These are phyloP conservation scores for Melieria omissa DNA, from an alignment of 2,888 invertebrate genomes.

Conservation along the genomic window DNA sequence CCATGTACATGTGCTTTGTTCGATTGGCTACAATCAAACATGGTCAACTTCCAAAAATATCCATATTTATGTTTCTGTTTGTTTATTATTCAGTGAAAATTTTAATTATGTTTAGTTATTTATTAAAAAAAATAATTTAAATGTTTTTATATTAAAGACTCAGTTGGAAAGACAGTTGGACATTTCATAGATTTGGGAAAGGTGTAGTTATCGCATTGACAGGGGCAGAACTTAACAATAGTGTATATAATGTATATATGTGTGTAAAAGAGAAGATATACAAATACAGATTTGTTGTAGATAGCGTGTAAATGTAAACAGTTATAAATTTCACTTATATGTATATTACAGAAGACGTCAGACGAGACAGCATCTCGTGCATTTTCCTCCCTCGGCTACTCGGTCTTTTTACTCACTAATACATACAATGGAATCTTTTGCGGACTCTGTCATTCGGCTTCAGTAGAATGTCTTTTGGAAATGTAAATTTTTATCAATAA, in stretches of 20 bases:
- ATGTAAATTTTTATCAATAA: background rate
- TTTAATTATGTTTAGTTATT: slow-evolving; percentile 11
- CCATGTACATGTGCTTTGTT: background rate
- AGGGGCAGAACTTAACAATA: background rate
- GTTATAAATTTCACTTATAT: slow-evolving; percentile 9
- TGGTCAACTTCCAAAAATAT: slow-evolving; percentile 18
- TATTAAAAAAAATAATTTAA: slow-evolving; percentile 11
- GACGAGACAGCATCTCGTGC: slow-evolving; percentile 11
- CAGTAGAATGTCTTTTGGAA: slow-evolving; percentile 2
- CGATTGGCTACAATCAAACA: background rate
- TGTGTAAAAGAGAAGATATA: background rate
- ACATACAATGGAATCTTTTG: background rate
- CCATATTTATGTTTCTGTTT: background rate
- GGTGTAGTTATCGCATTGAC: too few species aligned
- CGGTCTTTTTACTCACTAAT: background rate
- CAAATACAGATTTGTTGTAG: background rate
- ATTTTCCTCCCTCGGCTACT: slow-evolving; percentile 10
- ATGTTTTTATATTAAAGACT: background rate
- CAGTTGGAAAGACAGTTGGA: background rate
- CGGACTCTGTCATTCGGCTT: background rate
- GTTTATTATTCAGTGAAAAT: slow-evolving; percentile 4
- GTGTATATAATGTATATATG: background rate
- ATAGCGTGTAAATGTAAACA: background rate
- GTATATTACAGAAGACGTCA: slow-evolving; percentile 29
- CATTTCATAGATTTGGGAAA: too few species aligned